phyloP scores from a whole-genome alignment of 2,888 invertebrate species.

The Opisthograptis luteolata region DNA sequence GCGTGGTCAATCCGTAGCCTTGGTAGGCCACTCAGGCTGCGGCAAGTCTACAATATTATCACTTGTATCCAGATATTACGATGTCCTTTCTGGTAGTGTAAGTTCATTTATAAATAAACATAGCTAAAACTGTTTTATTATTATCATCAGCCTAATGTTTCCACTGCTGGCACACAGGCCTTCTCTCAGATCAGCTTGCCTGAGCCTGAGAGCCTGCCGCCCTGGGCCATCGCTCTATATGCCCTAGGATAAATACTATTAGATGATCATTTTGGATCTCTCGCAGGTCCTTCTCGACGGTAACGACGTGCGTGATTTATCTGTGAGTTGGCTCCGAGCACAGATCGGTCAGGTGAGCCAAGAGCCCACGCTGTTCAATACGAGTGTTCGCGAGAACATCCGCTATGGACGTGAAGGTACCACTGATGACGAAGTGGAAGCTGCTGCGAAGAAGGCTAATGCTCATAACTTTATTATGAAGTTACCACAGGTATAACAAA shows the following conservation, averaged over 20 bases:
- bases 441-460: conserved; percentile 89
- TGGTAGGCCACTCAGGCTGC: conserved; percentile 89
- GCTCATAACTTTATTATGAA: conserved; percentile 90
- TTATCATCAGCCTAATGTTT: too few species aligned
- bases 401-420: conserved; percentile 89
- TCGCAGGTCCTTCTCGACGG: conserved; percentile 86
- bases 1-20: conserved; percentile 88
- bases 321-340: conserved; percentile 89
- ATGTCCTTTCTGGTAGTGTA: conserved; percentile 55
- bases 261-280: not conserved
- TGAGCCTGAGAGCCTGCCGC: too few species aligned
- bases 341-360: conserved; percentile 95
- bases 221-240: too few species aligned
- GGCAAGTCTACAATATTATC: conserved; percentile 92
- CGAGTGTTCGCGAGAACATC: conserved; percentile 88
- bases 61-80: conserved; percentile 88
- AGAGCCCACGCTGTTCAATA: conserved; percentile 93
- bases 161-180: too few species aligned
- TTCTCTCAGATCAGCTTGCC: too few species aligned
- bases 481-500: conserved; percentile 86
- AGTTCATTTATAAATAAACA: conserved; percentile 23
- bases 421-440: conserved; percentile 87
- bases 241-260: too few species aligned
- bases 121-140: too few species aligned
- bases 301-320: conserved; percentile 87